Base-by-base conservation (phyloP, 2,888 invertebrate genomes). In the Hypomecis punctinalis region DNA sequence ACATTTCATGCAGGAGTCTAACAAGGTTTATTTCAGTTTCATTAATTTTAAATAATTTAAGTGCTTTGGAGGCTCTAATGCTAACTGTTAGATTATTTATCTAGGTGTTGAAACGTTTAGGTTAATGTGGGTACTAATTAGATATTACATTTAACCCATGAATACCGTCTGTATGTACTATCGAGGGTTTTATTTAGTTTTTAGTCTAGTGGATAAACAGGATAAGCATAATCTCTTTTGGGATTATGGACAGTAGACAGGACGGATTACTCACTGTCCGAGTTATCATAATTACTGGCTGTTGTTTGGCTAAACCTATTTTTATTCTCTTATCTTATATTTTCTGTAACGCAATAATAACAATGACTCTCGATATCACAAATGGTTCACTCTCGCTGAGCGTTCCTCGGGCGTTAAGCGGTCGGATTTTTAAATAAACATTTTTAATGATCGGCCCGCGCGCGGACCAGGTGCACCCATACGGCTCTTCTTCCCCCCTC, bases 391-490 rank as follows among this genome's bases (percentile, higher is more conserved):
- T 88, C 74, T 77, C 66, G 84, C 47, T 39, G 71, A 73, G 69
- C 76, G 72, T 71, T 69, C 68, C 73, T 76, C 80, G 84, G 80
- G 82, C 84, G 88, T 85, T 91, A 91, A 91, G 92, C 93, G 91
- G 91, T 92, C 84, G 91, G 90, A 93, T 91, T 93, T 93, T 93
- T 93, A 93, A 93, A 93, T 93, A 93, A 93, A 93, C 93, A 93
- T 90, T 91, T 93, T 93, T 93, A 93, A 93, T 91, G 93, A 92
- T 91, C 93, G 89, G 84, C 86, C 85, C 90, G 88, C 88, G 89
- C 85, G 80, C 81, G 85, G 77, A 74, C 92, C 92, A 91, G 93
- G 93, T 93, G 93, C 83, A 80, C 85, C 86, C 93, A 93, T 84
- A 87, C 89, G 91, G 91, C 82, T 85, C 86, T 78, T 76, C 77